Conservation (phyloP, 2,888 invertebrate genomes). For the Aphidius colemani region DNA sequence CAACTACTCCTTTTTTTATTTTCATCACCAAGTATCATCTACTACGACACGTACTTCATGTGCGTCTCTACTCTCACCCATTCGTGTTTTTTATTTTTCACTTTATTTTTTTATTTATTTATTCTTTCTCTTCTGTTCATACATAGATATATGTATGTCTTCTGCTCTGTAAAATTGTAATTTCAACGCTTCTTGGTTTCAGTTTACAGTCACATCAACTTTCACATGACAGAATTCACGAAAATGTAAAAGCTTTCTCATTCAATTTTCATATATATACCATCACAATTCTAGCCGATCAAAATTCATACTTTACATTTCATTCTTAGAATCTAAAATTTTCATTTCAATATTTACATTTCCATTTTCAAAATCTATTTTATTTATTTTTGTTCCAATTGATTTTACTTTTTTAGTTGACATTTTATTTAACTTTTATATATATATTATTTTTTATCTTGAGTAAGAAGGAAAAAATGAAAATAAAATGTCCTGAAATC, state of each 20-base stretch:
- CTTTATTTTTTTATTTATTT: conserved; percentile 3
- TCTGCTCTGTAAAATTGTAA: conserved; percentile 39
- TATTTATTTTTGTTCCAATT: background rate
- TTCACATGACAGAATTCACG: too few relatives aligned
- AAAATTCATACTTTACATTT: background rate
- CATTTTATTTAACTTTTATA: background rate
- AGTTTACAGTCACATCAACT: background rate
- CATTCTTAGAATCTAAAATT: background rate
- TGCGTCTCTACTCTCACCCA: too few relatives aligned
- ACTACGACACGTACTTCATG: background rate
- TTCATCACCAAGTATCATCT: background rate
- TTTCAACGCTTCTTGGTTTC: conserved; percentile 24
- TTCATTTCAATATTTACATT: conserved; percentile 12
- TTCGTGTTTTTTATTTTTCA: background rate
- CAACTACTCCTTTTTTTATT: conserved; percentile 1
- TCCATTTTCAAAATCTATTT: background rate
- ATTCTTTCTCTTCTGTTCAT: conserved; percentile 4
- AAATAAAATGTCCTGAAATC: background rate
- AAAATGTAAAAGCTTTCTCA: background rate
- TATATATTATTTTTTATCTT: background rate
- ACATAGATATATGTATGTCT: background rate
- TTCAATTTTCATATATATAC: background rate
- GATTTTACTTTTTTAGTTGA: conserved; percentile 1
- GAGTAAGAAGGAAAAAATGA: too few relatives aligned
- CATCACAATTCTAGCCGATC: background rate